Evolutionary conservation across 2,888 invertebrate species (phyloP).

Genomic region (Acleris literana): DNA sequence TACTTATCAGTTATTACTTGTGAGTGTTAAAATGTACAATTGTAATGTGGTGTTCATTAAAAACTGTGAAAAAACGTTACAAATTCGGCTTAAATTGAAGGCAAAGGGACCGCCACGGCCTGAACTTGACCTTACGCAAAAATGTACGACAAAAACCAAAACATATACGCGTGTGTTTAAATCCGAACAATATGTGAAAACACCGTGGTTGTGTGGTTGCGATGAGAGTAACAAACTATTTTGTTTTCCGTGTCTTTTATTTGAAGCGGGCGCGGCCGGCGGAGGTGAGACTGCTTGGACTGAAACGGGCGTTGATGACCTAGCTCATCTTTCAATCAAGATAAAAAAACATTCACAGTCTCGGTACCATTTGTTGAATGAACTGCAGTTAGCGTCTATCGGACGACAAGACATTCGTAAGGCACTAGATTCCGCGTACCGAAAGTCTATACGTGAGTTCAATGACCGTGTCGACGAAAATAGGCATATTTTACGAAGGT

Average conservation of each 20-base stretch:
- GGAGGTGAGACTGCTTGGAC: slow-evolving; percentile 8
- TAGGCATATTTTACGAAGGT: neutral
- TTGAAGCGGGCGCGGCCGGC: slow-evolving; percentile 4
- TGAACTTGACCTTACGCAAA: too few species aligned
- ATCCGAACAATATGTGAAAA: too few species aligned
- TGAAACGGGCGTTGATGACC: neutral
- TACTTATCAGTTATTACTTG: too few species aligned
- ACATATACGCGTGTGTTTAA: too few species aligned
- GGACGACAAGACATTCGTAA: slow-evolving; percentile 11
- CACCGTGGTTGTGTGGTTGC: neutral
- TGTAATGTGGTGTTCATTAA: too few species aligned
- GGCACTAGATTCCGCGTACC: slow-evolving; percentile 7
- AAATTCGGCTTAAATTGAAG: too few species aligned
- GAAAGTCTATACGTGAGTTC: neutral
- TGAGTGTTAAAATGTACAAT: too few species aligned
- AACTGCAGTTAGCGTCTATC: slow-evolving; percentile 9
- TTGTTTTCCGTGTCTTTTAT: slow-evolving; percentile 3
- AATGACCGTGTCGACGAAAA: slow-evolving; percentile 2
- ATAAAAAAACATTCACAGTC: slow-evolving; percentile 12
- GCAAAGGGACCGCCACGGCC: too few species aligned
- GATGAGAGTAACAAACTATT: neutral
- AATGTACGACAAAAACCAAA: too few species aligned
- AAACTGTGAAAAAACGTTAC: too few species aligned
- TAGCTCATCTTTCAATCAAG: slow-evolving; percentile 6
- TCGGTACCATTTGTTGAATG: neutral